Evolutionary conservation across 2,113 vertebrate genomes (phyloP).

Genomic region (Sylvietta virens): DNA sequence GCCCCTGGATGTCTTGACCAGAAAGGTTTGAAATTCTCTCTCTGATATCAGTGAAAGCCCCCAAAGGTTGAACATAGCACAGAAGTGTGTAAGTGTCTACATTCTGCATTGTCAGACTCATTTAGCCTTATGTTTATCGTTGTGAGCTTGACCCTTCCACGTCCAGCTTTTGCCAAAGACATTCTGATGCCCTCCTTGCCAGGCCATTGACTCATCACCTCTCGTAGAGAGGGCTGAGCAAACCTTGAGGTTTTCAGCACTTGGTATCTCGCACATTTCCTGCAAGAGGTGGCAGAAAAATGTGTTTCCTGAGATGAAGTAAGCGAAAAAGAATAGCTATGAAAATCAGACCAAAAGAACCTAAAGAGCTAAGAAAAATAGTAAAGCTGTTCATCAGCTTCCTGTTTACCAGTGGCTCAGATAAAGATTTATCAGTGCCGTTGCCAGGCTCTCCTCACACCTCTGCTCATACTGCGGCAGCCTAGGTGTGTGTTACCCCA

Average conservation of each 20-base stretch:
- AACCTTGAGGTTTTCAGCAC: neutral
- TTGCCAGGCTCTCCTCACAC: neutral
- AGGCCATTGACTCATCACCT: neutral
- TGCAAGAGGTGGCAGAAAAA: conserved; percentile 44
- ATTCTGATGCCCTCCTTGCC: neutral
- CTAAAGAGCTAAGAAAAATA: neutral
- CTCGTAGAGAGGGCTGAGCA: fast-evolving
- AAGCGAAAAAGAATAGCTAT: neutral
- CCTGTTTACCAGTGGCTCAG: conserved; percentile 6
- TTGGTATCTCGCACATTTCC: conserved; percentile 43
- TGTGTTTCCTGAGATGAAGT: conserved; percentile 47
- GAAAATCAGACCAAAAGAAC: conserved; percentile 4
- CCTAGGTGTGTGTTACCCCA: neutral
- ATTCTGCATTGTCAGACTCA: neutral
- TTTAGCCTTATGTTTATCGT: neutral
- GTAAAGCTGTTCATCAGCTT: neutral
- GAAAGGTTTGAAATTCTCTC: neutral
- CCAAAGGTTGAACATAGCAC: neutral
- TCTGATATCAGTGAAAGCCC: neutral
- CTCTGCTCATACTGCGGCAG: neutral
- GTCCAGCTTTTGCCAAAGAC: neutral
- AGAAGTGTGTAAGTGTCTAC: neutral
- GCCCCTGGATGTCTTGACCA: neutral
- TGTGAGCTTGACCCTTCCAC: neutral
- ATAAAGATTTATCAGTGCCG: neutral